Percentiles rank a stretch among this genome's conserved stretches.
These are phyloP conservation scores for Phyllotreta striolata DNA, from an alignment of 2,888 invertebrate genomes.

Conservation along the genomic window DNA sequence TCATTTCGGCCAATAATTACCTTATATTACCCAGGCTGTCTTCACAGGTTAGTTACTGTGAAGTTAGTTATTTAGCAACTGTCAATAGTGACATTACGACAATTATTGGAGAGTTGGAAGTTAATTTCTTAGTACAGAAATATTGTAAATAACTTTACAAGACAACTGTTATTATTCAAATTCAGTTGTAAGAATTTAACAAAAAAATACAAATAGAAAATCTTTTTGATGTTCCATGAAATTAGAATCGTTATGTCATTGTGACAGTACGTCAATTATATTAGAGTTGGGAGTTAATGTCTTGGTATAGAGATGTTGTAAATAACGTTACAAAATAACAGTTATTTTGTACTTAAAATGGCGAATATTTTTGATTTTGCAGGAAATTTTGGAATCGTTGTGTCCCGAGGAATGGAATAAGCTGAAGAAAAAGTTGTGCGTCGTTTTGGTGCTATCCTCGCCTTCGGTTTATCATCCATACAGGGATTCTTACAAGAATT, in stretches of 20 bases:
- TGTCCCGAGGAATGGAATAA: slow-evolving; percentile 91
- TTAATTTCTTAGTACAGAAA: no score
- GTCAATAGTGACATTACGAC: background rate
- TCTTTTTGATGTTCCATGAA: no score
- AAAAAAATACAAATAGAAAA: no score
- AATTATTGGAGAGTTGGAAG: no score
- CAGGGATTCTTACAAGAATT: slow-evolving; percentile 74
- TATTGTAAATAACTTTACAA: no score
- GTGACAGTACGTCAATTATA: no score
- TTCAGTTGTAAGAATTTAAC: no score
- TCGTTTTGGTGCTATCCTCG: slow-evolving; percentile 80
- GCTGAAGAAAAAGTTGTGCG: slow-evolving; percentile 76
- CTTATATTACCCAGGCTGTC: slow-evolving; percentile 88
- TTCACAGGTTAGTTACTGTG: slow-evolving; percentile 73
- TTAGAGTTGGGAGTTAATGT: no score
- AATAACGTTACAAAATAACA: no score
- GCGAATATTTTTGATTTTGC: slow-evolving; percentile 39
- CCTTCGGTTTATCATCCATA: slow-evolving; percentile 67
- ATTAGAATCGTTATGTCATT: no score
- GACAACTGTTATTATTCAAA: no score
- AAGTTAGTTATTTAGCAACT: background rate
- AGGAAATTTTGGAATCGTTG: slow-evolving; percentile 79
- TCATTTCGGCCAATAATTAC: slow-evolving; percentile 89
- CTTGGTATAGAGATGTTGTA: no score
- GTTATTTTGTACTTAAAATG: background rate